A percentile compares a stretch with the other conserved stretches of the same genome.
Conservation (phyloP, 2,888 invertebrate genomes). For the Deilephila elpenor region DNA sequence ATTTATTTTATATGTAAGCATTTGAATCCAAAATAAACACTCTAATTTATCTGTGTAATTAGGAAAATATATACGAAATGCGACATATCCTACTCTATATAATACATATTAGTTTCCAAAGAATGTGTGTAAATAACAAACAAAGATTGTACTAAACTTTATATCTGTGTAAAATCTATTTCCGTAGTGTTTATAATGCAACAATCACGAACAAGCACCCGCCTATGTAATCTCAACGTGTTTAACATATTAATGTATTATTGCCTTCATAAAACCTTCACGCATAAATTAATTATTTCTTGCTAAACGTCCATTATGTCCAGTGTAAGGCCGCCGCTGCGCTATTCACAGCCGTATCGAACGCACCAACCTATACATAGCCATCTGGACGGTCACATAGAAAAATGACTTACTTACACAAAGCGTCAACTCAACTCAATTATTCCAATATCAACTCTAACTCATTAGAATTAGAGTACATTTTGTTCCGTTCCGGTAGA, state of each 20-base stretch:
- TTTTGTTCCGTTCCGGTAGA: conserved; percentile 46
- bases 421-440: conserved; percentile 50
- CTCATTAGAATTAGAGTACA: conserved; percentile 52
- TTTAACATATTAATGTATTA: conserved; percentile 51
- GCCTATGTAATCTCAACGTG: conserved; percentile 43
- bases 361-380: conserved; percentile 81
- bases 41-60: no score
- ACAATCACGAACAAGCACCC: conserved; percentile 34
- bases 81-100: background rate
- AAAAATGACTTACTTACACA: conserved; percentile 65
- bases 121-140: background rate
- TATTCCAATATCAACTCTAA: conserved; percentile 61
- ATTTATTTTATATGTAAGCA: no score
- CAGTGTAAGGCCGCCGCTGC: conserved; percentile 66
- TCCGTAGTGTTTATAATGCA: background rate
- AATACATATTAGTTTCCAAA: background rate
- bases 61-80: no score
- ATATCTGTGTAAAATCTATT: background rate
- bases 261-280: conserved; percentile 66
- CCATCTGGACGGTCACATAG: conserved; percentile 84
- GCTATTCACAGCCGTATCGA: conserved; percentile 70
- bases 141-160: background rate
- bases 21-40: no score
- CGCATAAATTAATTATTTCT: conserved; percentile 67
- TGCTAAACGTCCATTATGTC: conserved; percentile 59